Percentiles rank a stretch among this genome's conserved stretches.
These are phyloP conservation scores for Aegypius monachus DNA, from an alignment of 2,113 vertebrate species.

Conservation along the genomic window DNA sequence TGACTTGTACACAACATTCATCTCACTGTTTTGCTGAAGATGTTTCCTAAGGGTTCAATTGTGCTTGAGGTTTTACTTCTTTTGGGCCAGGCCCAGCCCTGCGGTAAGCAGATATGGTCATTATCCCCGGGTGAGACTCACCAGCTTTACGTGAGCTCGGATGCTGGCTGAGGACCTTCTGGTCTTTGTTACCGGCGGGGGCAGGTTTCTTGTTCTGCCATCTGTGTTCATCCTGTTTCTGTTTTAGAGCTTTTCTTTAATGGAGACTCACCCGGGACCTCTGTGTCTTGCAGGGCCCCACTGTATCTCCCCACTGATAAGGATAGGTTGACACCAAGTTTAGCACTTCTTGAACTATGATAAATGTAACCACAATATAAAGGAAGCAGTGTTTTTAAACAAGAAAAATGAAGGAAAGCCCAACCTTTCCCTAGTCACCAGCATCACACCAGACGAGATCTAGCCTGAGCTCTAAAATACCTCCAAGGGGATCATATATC, in stretches of 20 bases:
- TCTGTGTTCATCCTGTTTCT: background rate
- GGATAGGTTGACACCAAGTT: background rate
- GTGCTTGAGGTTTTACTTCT: slow-evolving; percentile 34
- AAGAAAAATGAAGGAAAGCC: background rate
- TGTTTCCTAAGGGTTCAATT: slow-evolving; percentile 16
- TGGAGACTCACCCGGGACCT: background rate
- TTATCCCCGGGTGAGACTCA: background rate
- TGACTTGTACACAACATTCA: background rate
- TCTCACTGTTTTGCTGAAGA: background rate
- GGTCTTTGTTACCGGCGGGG: background rate
- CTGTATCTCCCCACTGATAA: background rate
- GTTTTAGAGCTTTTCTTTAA: background rate
- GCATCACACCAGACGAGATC: background rate
- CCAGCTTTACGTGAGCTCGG: background rate
- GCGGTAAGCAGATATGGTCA: background rate
- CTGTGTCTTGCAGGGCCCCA: background rate
- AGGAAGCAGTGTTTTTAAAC: background rate
- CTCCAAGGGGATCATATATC: slow-evolving; percentile 3
- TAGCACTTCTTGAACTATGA: background rate
- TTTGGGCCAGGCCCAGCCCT: background rate
- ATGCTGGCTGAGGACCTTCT: background rate
- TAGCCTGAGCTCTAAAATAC: background rate
- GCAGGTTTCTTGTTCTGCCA: background rate
- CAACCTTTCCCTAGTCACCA: background rate
- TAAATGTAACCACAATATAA: background rate